Evolutionary conservation across 2,888 invertebrate species (phyloP), one percentile per base, ranked within the genome.

Genomic region (Erebia palarica): DNA sequence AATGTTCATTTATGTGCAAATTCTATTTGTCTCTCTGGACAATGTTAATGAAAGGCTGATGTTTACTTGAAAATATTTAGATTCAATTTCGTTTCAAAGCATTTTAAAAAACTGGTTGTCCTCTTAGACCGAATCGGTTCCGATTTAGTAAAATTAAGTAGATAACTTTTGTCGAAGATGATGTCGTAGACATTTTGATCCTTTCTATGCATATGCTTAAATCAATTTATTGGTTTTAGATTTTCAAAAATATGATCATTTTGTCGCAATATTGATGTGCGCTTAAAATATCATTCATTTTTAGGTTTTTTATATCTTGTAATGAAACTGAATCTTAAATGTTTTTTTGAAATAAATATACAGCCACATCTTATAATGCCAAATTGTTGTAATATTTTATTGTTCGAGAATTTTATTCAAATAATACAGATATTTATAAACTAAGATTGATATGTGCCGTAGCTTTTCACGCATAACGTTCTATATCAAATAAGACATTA

Each of bases 1-100:
- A 60, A 70, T 74, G 70, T 70, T 72, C 68, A 53, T 72, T 68
- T 74, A 68, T 74, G 65, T 69, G 65, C 70, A 70, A 72, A 74
- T 74, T 74, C 67, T 74, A 74, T 70, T 70, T 49, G 59, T 70
- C 63, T 58, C 59, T 68, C 44, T 49, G 68, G 70, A 57, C 53
- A 27, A 58, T 57, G 53, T 42, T 65, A 21, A 55, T 65, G 13
- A 21, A 49, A 57, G 47, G 59, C 14, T 60, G 44, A 14, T 61
- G 73, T 71, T 73, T 71, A 71, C 65, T 63, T 71, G 57, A 71
- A 58, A 49, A 66, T 70, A 70, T 69, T 71, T 59, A 14, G 16
- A 16, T 57, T 57, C 21, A 18, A 14, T 57, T 66, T 21, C 36
- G 36, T 11, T n/a, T 27, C 14, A 58, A 14, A 4, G 18, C 3